Base-by-base conservation (phyloP, 2,797 vertebrate genomes). In the Muscicapa comitata region DNA sequence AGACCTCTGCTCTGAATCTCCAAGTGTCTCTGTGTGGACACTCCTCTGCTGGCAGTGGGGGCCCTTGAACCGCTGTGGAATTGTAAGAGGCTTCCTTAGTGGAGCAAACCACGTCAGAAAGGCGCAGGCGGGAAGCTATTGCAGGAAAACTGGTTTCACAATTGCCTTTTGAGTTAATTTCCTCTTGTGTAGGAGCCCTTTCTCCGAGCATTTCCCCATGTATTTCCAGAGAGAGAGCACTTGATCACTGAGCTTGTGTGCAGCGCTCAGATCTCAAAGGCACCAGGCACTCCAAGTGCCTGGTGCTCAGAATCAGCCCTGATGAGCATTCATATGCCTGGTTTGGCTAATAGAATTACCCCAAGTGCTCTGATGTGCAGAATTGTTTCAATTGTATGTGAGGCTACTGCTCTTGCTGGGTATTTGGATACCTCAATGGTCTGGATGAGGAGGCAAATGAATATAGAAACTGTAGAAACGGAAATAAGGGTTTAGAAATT, bases 111-210 rank as follows among this genome's bases (percentile, higher is more conserved):
- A 43, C 3, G 9, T 42, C 63, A 84, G 66, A 86, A 61, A 43
- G 26, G 31, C 3, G 4, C 43, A 38, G 40, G 40, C 1, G 0
- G 79, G 66, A 88, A 88, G 40, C 78, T 93, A 5, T 37, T 86
- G 81, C 75, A 66, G 86, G 61, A 83, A 71, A 88, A n/a, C 37
- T 75, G 77, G 33, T 45, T 65, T 38, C 70, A 55, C 68, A 42
- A 83, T 37, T 83, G 62, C 72, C 76, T 91, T 83, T 91, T 35
- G 78, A 81, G 62, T 75, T 89, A 19, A 88, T 88, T 95, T 93
- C 51, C 91, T 72, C 62, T 76, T 78, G 33, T 75, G 54, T 24
- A 58, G 3, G 14, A 89, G 65, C n/a, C 45, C 37, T 47, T 91
- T 47, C 65, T 86, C 33, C 6, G 35, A 78, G 66, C 33, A 11